These are phyloP conservation scores for Holocentrus rufus DNA, from an alignment of 2,797 vertebrate species.

Conservation along the genomic window DNA sequence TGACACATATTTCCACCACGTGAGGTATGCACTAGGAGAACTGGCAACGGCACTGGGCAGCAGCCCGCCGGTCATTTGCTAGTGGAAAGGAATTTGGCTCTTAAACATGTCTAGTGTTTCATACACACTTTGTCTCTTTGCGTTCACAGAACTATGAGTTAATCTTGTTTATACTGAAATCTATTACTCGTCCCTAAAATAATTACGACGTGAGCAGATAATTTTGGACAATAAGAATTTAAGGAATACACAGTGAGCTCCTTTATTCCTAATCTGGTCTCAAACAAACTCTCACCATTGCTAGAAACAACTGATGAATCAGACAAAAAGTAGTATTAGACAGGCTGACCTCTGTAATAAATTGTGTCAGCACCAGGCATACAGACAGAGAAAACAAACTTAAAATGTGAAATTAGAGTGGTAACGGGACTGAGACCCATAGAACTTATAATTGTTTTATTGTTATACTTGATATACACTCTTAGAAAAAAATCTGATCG, in stretches of 20 bases:
- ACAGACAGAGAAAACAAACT: too few relatives aligned
- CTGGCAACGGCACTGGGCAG: conserved; percentile 61
- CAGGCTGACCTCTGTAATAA: too few relatives aligned
- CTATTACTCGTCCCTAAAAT: conserved; percentile 11
- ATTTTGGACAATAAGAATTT: conserved; percentile 2
- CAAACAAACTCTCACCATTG: background rate
- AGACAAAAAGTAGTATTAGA: too few relatives aligned
- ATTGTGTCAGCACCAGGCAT: too few relatives aligned
- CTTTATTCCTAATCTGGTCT: conserved; percentile 1
- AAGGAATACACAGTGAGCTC: conserved; percentile 4
- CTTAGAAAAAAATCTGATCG: too few relatives aligned
- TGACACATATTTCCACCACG: conserved; percentile 72
- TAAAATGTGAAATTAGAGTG: too few relatives aligned
- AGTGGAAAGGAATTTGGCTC: conserved; percentile 82
- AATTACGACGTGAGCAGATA: conserved; percentile 3
- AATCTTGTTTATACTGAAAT: conserved; percentile 20
- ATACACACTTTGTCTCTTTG: conserved; percentile 64
- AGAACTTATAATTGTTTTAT: too few relatives aligned
- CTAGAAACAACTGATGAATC: too few relatives aligned
- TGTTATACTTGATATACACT: too few relatives aligned
- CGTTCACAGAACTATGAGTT: conserved; percentile 53
- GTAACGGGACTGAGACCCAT: too few relatives aligned
- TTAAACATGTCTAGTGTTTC: conserved; percentile 64
- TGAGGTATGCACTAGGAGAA: conserved; percentile 69
- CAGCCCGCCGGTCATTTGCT: conserved; percentile 76